A percentile compares a stretch with the other conserved stretches of the same genome.
phyloP scores from a whole-genome alignment of 2,113 vertebrate genomes.

The Athene noctua region DNA sequence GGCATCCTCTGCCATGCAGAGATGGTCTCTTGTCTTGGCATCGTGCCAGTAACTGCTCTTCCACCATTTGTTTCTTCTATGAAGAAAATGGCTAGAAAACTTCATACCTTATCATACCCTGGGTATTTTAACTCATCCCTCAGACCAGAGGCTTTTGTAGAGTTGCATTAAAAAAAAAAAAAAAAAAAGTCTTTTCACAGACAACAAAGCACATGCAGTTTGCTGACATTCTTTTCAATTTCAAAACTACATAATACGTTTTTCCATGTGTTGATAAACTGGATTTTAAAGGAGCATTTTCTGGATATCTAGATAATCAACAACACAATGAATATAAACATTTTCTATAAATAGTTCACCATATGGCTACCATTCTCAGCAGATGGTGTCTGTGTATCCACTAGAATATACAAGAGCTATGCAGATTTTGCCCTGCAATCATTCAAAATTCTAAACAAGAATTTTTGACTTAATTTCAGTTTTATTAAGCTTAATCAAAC shows the following conservation, averaged over 20 bases:
- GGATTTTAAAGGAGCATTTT: conserved; percentile 57
- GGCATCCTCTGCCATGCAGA: background rate
- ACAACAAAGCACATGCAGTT: conserved; percentile 29
- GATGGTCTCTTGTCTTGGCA: background rate
- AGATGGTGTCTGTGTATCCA: conserved; percentile 88
- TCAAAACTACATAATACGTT: conserved; percentile 28
- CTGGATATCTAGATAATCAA: conserved; percentile 78
- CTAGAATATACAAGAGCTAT: conserved; percentile 73
- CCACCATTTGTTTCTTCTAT: conserved; percentile 16
- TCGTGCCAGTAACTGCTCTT: background rate
- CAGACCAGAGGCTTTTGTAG: conserved; percentile 5
- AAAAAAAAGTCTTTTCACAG: background rate
- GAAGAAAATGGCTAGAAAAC: conserved; percentile 27
- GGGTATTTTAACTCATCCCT: conserved; percentile 54
- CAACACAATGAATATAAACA: conserved; percentile 81
- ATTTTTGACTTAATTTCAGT: background rate
- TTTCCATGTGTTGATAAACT: conserved; percentile 51
- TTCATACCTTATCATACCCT: conserved; percentile 58
- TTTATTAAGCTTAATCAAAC: background rate
- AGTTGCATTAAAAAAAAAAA: background rate
- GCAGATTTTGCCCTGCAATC: conserved; percentile 54
- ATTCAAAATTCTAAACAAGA: conserved; percentile 27
- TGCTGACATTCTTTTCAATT: conserved; percentile 16
- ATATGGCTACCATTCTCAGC: conserved; percentile 84
- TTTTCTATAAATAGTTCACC: conserved; percentile 81